Evolutionary conservation across 2,888 invertebrate genomes (phyloP), one percentile per base, ranked within the genome.

Genomic region (Trichogramma dendrolimi): DNA sequence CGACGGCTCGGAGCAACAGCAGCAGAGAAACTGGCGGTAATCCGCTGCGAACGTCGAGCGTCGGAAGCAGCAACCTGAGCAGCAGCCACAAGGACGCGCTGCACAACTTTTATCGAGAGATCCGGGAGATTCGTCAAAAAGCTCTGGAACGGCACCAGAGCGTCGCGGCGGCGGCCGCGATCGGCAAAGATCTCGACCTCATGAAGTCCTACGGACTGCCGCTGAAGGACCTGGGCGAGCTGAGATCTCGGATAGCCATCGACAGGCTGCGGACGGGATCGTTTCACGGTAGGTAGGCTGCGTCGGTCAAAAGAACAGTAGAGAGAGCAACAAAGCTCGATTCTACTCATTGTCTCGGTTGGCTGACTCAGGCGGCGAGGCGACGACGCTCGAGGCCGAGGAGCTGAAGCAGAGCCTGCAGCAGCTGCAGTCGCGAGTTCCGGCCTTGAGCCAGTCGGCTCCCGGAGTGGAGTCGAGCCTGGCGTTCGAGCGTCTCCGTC

Each of bases 401-500:
- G 55, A 61, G 1, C 43, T 61, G 0, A 63, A 63, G 27, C 27
- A 27, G 10, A 55, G 40, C 11, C 38, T 64, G 4, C 58, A 61
- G 11, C 61, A 64, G 6, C 49, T 59, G 4, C 61, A 55, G 11
- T 50, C 56, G 14, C 59, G 47, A 4, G 39, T 46, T 4, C 11
- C 49, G 5, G 40, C 49, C 27, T 27, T 27, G 14, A 4, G 48
- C 5, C 14, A n/a, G 6, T 41, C 54, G 8, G 46, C 14, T 4
- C 44, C 51, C n/a, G 43, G 27, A 4, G 63, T 55, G 4, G 56
- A 60, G n/a, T 55, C 55, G 2, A 10, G 72, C 0, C 69, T 77
- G 38, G 70, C 74, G 42, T 68, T 78, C 60, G 78, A 78, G 11
- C 69, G 74, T 0, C 73, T 79, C 67, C 73, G 77, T 67, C 71